These are phyloP conservation scores for Acanthurus leucopareius DNA, from an alignment of 2,797 vertebrate species.

Conservation along the genomic window DNA sequence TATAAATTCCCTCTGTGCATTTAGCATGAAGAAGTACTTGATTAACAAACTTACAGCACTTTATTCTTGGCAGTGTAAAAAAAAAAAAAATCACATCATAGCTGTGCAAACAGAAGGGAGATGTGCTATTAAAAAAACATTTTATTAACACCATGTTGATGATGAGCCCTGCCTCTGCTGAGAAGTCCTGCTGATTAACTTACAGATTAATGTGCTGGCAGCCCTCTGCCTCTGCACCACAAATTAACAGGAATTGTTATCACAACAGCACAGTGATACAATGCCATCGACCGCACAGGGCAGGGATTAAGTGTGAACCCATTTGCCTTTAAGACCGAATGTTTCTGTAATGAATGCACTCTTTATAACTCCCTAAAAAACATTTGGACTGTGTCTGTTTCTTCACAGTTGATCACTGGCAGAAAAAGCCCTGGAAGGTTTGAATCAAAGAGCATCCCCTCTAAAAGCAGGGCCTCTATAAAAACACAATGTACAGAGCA, in stretches of 20 bases:
- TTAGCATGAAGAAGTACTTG: slow-evolving; percentile 23
- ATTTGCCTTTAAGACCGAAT: slow-evolving; percentile 20
- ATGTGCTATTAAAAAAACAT: slow-evolving; percentile 56
- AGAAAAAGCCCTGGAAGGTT: slow-evolving; percentile 3
- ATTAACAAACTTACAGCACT: slow-evolving; percentile 32
- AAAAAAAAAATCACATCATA: background rate
- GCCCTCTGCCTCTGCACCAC: slow-evolving; percentile 26
- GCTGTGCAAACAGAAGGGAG: slow-evolving; percentile 24
- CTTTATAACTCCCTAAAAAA: background rate
- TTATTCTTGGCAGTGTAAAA: slow-evolving; percentile 16
- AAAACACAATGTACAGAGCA: slow-evolving; percentile 1
- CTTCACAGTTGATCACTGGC: background rate
- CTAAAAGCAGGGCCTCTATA: slow-evolving; percentile 18
- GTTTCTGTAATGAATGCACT: background rate
- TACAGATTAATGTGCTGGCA: slow-evolving; percentile 58
- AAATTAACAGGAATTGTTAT: slow-evolving; percentile 55
- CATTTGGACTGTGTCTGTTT: background rate
- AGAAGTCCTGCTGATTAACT: slow-evolving; percentile 62
- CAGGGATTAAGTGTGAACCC: slow-evolving; percentile 28
- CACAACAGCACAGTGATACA: slow-evolving; percentile 29
- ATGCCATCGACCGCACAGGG: slow-evolving; percentile 24
- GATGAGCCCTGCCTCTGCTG: slow-evolving; percentile 43
- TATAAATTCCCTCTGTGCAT: slow-evolving; percentile 32
- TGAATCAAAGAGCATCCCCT: slow-evolving; percentile 21
- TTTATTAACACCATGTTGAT: slow-evolving; percentile 58